Evolutionary conservation across 2,797 vertebrate genomes (phyloP).

Genomic region (Balearica regulorum): DNA sequence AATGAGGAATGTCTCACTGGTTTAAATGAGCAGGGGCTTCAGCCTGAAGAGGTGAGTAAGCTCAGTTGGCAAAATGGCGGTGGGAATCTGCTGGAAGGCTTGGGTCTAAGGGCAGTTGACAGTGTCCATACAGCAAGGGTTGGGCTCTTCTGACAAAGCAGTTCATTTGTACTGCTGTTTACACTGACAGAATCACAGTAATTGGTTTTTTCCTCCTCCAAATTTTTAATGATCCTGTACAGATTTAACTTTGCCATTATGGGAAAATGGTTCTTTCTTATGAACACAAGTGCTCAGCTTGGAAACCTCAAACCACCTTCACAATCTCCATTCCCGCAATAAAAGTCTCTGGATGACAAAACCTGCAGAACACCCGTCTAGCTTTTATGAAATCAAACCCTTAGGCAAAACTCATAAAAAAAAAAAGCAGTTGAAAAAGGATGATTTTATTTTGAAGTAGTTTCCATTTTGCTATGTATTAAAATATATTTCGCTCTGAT

Average conservation of each 20-base stretch:
- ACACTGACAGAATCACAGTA: not conserved
- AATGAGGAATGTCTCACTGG: not conserved
- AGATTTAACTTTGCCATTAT: not conserved
- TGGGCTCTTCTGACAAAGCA: not conserved
- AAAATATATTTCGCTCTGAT: not conserved
- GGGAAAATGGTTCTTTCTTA: not conserved
- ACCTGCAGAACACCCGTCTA: not conserved
- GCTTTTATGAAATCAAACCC: constrained; percentile 32
- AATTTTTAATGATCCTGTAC: not conserved
- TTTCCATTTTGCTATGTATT: not conserved
- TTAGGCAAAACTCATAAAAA: not conserved
- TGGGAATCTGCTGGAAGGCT: not conserved
- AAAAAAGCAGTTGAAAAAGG: not conserved
- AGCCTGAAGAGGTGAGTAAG: not conserved
- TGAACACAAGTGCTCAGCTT: not conserved
- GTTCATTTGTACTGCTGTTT: not conserved
- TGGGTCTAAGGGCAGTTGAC: not conserved
- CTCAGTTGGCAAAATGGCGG: not conserved
- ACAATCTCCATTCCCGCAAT: not conserved
- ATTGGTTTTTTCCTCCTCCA: not conserved
- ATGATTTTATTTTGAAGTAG: not conserved
- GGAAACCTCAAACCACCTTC: not conserved
- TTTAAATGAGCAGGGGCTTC: not conserved
- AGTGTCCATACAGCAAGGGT: not conserved
- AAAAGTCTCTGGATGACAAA: not conserved